Conservation (phyloP, 2,888 invertebrate genomes). For the Invenusta paracnida region DNA sequence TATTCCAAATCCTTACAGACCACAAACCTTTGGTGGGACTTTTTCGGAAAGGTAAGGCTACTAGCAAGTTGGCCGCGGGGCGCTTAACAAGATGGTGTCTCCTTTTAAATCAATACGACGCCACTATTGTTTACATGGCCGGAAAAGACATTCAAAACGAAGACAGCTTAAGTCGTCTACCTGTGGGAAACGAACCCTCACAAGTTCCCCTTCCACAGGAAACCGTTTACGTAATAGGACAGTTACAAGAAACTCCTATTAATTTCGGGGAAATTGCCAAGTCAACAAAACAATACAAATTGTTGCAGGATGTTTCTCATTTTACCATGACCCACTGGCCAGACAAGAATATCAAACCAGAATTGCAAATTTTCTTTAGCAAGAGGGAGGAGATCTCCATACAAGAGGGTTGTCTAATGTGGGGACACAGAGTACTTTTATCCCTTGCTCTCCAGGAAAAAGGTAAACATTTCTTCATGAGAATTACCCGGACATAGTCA, state of each 20-base stretch:
- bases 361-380: neutral
- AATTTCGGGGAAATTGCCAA: neutral
- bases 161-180: neutral
- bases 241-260: neutral
- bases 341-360: neutral
- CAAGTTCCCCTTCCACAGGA: neutral
- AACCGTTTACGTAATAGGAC: neutral
- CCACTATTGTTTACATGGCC: neutral
- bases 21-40: constrained; percentile 13
- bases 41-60: constrained; percentile 26
- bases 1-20: neutral
- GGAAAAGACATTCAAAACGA: neutral
- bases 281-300: neutral
- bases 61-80: neutral
- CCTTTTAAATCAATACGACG: neutral
- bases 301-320: neutral
- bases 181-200: neutral
- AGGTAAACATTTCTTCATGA: constrained; percentile 6
- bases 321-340: neutral
- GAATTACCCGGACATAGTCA: neutral
- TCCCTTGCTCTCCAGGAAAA: neutral
- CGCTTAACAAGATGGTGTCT: neutral
- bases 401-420: neutral
- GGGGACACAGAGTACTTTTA: neutral
- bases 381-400: neutral